phyloP scores from a whole-genome alignment of 2,888 invertebrate genomes.

The Ennomos fuscantarius region DNA sequence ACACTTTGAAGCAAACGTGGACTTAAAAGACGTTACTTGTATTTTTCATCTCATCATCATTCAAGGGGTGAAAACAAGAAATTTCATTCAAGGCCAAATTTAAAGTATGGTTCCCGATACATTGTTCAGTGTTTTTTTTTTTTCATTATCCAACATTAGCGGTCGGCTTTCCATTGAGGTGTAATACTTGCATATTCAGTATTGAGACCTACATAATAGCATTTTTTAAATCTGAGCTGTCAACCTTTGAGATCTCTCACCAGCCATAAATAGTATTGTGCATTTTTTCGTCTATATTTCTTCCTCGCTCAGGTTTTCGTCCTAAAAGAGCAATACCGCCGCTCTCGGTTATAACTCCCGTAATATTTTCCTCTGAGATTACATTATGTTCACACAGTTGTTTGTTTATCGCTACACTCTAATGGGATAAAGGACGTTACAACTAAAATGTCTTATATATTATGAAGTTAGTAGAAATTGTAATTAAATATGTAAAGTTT shows the following conservation, averaged over 20 bases:
- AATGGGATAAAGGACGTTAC: background rate
- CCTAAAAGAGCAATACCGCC: slow-evolving; percentile 33
- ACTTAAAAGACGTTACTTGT: too few species aligned
- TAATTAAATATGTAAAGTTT: slow-evolving; percentile 6
- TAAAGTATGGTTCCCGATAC: too few species aligned
- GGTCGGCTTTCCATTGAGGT: slow-evolving; percentile 12
- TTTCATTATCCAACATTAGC: too few species aligned
- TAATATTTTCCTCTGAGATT: slow-evolving; percentile 49
- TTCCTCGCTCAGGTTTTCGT: slow-evolving; percentile 19
- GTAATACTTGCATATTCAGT: slow-evolving; percentile 18
- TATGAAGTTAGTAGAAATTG: background rate
- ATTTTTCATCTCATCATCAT: too few species aligned
- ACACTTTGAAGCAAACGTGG: too few species aligned
- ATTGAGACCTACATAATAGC: slow-evolving; percentile 20
- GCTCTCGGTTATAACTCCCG: slow-evolving; percentile 50
- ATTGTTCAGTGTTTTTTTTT: too few species aligned
- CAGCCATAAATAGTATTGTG: slow-evolving; percentile 26
- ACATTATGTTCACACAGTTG: slow-evolving; percentile 32
- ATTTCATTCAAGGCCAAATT: too few species aligned
- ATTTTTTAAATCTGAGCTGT: slow-evolving; percentile 24
- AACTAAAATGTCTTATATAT: too few species aligned
- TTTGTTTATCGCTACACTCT: background rate
- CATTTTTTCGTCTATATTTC: slow-evolving; percentile 20
- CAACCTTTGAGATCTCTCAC: slow-evolving; percentile 22
- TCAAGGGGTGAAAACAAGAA: too few species aligned